A percentile compares a stretch with the other conserved stretches of the same genome.
These are phyloP conservation scores for Zosterops borbonicus DNA, from an alignment of 2,113 vertebrate genomes.

Conservation along the genomic window DNA sequence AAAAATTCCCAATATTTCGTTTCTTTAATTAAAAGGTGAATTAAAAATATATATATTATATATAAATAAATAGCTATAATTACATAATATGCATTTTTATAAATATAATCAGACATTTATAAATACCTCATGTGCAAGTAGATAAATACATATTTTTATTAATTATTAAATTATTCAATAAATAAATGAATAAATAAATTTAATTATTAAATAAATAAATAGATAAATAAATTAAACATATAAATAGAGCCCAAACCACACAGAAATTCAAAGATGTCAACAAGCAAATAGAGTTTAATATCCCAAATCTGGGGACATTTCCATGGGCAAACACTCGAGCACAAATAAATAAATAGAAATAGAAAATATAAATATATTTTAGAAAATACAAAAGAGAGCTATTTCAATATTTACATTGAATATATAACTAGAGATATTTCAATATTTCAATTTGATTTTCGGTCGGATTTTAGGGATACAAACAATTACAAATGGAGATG, in stretches of 20 bases:
- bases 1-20: background rate
- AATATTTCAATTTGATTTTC: background rate
- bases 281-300: background rate
- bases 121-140: background rate
- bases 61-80: background rate
- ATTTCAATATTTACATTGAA: too few relatives aligned
- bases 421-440: background rate
- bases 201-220: too few relatives aligned
- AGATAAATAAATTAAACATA: too few relatives aligned
- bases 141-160: background rate
- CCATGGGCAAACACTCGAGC: background rate
- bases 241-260: background rate
- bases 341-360: background rate
- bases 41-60: background rate
- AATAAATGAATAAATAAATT: background rate
- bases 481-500: fast-evolving
- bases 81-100: background rate
- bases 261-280: background rate
- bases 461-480: too few relatives aligned
- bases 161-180: background rate
- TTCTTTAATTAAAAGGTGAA: background rate
- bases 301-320: background rate
- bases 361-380: too few relatives aligned
- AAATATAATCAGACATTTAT: background rate
- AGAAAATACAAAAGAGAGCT: too few relatives aligned